These are phyloP conservation scores for Troides helena DNA, from an alignment of 2,888 invertebrate species.

Conservation along the genomic window DNA sequence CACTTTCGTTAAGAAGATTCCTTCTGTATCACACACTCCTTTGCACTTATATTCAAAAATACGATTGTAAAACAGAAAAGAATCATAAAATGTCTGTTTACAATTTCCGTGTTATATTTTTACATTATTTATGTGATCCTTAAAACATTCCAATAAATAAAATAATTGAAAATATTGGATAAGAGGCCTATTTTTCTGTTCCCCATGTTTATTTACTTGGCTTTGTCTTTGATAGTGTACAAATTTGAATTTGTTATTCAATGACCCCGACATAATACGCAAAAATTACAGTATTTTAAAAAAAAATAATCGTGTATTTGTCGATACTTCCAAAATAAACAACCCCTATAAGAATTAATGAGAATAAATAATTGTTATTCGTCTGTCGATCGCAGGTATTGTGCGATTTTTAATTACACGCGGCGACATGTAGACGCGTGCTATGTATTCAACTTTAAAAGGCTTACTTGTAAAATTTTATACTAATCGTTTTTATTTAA, in stretches of 20 bases:
- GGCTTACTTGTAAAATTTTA: not conserved
- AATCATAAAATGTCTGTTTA: not conserved
- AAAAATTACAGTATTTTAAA: not conserved
- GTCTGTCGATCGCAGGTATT: no score
- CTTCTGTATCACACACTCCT: no score
- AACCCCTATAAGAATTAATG: not conserved
- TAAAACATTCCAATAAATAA: not conserved
- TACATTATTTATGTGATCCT: not conserved
- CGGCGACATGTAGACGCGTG: no score
- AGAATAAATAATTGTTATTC: not conserved
- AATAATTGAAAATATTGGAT: not conserved
- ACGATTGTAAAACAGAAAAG: not conserved
- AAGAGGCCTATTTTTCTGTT: not conserved
- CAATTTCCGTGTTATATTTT: not conserved
- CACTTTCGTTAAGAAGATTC: no score
- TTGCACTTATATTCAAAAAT: no score
- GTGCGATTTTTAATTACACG: no score
- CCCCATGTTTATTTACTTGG: not conserved
- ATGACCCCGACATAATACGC: not conserved
- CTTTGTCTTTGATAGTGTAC: not conserved
- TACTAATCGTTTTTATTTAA: not conserved
- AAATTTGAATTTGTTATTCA: slow-evolving; percentile 19
- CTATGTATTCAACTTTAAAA: no score
- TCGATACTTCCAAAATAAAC: not conserved
- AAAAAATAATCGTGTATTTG: not conserved